Evolutionary conservation across 2,797 vertebrate genomes (phyloP), one percentile per base, ranked within the genome.

Genomic region (Chiroxiphia lanceolata): DNA sequence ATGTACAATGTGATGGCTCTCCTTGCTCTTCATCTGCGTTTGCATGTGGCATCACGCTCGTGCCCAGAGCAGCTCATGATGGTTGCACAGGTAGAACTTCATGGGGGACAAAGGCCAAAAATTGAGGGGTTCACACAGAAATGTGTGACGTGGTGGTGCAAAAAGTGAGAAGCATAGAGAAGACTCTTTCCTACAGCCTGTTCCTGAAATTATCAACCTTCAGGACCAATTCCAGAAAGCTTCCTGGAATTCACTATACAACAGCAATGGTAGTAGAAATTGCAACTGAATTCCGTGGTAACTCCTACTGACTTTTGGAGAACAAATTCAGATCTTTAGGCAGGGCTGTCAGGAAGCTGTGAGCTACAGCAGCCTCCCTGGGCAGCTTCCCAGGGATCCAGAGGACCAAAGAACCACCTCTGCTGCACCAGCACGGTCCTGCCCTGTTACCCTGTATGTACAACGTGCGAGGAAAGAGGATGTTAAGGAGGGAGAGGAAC

Each of bases 21-120:
- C 40, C n/a, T 75, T 67, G 44, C 19, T 75, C 69, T 78, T 74
- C 14, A 44, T 8, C 36, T 57, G 54, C 26, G 33, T 69, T 75
- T 59, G 9, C 40, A 38, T n/a, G 38, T 38, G 63, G 34, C 42
- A 76, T 22, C 69, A 19, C 0, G 0, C 48, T 42, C 9, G 6
- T 9, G 3, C 23, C 56, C 65, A 44, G 13, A 89, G 61, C 60
- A 87, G 47, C 36, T 54, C 44, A 13, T 20, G 22, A 11, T 71
- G 61, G 36, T 13, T 78, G 45, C 50, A 27, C 14, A 10, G 51
- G 54, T 53, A 72, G 67, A 81, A 53, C 38, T 59, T 51, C 9
- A 25, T 45, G 50, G 47, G 51, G n/a, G 17, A 26, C 26, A 44
- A 79, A 79, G 47, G 47, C 14, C 27, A 48, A 21, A 71, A 75